Base-by-base conservation (phyloP, 2,888 invertebrate species). In the Chymomyza fuscimana region DNA sequence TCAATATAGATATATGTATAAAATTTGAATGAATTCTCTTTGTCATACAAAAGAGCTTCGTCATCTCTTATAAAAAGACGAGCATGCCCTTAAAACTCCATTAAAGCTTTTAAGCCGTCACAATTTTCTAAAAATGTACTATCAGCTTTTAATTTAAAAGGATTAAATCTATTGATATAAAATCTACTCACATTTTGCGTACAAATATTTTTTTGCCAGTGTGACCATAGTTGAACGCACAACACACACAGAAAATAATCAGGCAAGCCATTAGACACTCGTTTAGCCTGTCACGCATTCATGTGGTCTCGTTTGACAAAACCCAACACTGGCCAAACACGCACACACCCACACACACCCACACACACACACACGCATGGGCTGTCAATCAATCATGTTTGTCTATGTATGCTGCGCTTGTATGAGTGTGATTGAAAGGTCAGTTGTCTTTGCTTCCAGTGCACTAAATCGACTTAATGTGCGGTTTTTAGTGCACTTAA, bases 301-400 rank as follows among this genome's bases (percentile, higher is more conserved):
- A 65, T 70, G 80, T 64, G 81, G 78, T 70, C 52, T 40, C 50
- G 50, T 67, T n/a, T 46, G 46, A 46, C 36, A 68, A 50, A 56
- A 50, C 19, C 52, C 46, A 19, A 29, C 56, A 22, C 36, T 29
- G 16, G 56, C 36, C 22, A 58, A 9, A 40, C 15, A 54, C 29
- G 36, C 10, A 50, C 12, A 4, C 15, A 19, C 16, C 15, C 60
- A 46, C 22, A 63, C 59, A 67, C 65, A 63, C 69, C 0, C 32
- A 32, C 60, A 46, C 22, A 63, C 59, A 67, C 65, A 63, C 69
- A 7, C 32, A 32, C 4, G 1, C 32, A 32, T 5, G 7, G 9
- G 5, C 67, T 79, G 82, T 84, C 82, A 78, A 82, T 82, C 85
- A 82, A 82, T 79, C 85, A 82, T 22, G 68, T 68, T 29, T 63